Percentiles rank a stretch among this genome's conserved stretches.
phyloP scores from a whole-genome alignment of 2,888 invertebrate genomes.

The Terebella lapidaria region DNA sequence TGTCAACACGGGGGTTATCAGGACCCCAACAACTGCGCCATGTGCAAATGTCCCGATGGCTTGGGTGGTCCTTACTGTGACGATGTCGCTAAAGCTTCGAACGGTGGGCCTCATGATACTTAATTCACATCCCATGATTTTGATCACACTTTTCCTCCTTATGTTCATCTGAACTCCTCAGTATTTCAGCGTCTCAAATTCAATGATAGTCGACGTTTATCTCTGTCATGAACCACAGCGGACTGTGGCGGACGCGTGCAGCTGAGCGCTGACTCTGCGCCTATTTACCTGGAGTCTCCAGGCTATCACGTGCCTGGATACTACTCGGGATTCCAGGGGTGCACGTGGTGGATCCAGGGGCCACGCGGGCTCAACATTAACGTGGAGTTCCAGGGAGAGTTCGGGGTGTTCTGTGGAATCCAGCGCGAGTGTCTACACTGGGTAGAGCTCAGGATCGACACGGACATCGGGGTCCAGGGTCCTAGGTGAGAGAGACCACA shows the following conservation, averaged over 20 bases:
- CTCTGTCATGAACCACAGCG: too few species aligned
- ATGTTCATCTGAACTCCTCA: too few species aligned
- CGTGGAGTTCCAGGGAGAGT: conserved; percentile 16
- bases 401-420: conserved; percentile 14
- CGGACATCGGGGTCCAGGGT: conserved; percentile 5
- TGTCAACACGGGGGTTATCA: conserved; percentile 23
- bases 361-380: conserved; percentile 8
- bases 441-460: conserved; percentile 20
- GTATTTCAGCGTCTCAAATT: too few species aligned
- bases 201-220: too few species aligned
- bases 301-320: too few species aligned
- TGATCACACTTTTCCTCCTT: too few species aligned
- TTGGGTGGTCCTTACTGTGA: conserved; percentile 37
- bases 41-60: conserved; percentile 43
- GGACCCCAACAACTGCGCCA: conserved; percentile 36
- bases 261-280: neutral
- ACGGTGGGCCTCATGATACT: conserved; percentile 3
- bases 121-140: too few species aligned
- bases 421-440: conserved; percentile 18
- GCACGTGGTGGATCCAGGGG: conserved; percentile 16
- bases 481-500: too few species aligned
- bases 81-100: conserved; percentile 23
- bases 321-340: too few species aligned
- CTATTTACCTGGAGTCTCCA: conserved; percentile 15
- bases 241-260: conserved; percentile 15